Percentiles rank a stretch among this genome's conserved stretches.
phyloP scores from a whole-genome alignment of 2,797 vertebrate genomes.

The Steatocranus sp. region DNA sequence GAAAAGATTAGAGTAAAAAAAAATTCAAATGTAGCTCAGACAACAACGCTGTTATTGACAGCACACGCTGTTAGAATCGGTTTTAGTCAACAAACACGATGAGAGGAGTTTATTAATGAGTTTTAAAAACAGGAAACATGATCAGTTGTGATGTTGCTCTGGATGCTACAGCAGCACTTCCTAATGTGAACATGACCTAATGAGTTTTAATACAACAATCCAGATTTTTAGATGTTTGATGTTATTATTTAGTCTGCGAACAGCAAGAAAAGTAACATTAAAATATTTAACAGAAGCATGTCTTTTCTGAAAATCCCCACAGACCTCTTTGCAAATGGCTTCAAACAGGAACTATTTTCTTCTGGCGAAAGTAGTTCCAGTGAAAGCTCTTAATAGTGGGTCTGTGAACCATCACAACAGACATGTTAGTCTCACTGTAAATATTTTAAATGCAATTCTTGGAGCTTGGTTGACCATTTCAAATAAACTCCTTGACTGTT shows the following conservation, averaged over 20 bases:
- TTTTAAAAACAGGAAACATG: not conserved
- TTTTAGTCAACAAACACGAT: constrained; percentile 16
- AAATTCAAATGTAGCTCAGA: not conserved
- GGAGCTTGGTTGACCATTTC: not conserved
- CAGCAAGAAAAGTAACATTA: not conserved
- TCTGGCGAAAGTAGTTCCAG: not conserved
- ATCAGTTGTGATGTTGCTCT: not conserved
- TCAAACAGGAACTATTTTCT: not conserved
- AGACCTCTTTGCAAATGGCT: fast-evolving
- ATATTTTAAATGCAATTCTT: not conserved
- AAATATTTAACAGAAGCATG: not conserved
- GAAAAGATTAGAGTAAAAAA: not conserved
- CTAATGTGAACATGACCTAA: not conserved
- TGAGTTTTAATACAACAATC: not conserved
- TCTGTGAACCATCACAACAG: not conserved
- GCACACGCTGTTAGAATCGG: constrained; percentile 24
- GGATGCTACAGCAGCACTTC: not conserved
- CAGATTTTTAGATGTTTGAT: not conserved
- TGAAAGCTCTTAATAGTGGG: not conserved
- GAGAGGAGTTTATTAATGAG: constrained; percentile 36
- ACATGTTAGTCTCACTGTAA: not conserved
- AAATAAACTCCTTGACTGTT: not conserved
- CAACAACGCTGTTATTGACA: constrained; percentile 28
- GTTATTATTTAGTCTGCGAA: not conserved
- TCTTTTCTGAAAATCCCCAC: not conserved